Evolutionary conservation across 1,140 invertebrate species (phyloP).

Genomic region (Trachelipus rathkii): DNA sequence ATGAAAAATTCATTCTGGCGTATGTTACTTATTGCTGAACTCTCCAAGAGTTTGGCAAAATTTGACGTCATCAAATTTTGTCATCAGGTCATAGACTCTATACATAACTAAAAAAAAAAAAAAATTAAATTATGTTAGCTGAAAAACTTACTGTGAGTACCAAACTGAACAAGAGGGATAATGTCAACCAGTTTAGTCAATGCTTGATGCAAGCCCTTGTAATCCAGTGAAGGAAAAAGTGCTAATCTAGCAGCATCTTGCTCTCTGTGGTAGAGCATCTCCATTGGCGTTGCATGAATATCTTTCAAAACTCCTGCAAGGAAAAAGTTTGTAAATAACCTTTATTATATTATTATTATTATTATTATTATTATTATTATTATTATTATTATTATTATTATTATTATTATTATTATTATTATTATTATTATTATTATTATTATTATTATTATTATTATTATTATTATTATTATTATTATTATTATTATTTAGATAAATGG

Average conservation of each 20-base stretch:
- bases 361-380: slow-evolving; percentile 31
- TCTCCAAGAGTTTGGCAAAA: too few relatives aligned
- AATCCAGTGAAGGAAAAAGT: slow-evolving; percentile 91
- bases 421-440: slow-evolving; percentile 29
- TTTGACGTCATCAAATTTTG: too few relatives aligned
- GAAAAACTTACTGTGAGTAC: slow-evolving; percentile 64
- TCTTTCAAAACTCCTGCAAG: slow-evolving; percentile 83
- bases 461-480: slow-evolving; percentile 23
- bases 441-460: slow-evolving; percentile 25
- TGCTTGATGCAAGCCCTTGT: slow-evolving; percentile 84
- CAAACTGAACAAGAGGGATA: slow-evolving; percentile 74
- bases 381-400: slow-evolving; percentile 25
- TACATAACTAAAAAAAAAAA: too few relatives aligned
- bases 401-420: slow-evolving; percentile 24
- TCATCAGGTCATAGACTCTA: too few relatives aligned
- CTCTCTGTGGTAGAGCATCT: slow-evolving; percentile 78
- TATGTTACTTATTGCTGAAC: too few relatives aligned
- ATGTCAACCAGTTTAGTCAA: slow-evolving; percentile 77
- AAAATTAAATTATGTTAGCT: too few relatives aligned
- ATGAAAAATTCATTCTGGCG: too few relatives aligned
- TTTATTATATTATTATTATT: slow-evolving; percentile 6
- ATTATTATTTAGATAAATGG: slow-evolving; percentile 26
- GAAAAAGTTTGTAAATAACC: not conserved
- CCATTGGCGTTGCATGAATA: slow-evolving; percentile 82
- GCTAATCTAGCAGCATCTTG: slow-evolving; percentile 79